These are phyloP conservation scores for Ormyrus rosae DNA, from an alignment of 2,888 invertebrate genomes.

Conservation along the genomic window DNA sequence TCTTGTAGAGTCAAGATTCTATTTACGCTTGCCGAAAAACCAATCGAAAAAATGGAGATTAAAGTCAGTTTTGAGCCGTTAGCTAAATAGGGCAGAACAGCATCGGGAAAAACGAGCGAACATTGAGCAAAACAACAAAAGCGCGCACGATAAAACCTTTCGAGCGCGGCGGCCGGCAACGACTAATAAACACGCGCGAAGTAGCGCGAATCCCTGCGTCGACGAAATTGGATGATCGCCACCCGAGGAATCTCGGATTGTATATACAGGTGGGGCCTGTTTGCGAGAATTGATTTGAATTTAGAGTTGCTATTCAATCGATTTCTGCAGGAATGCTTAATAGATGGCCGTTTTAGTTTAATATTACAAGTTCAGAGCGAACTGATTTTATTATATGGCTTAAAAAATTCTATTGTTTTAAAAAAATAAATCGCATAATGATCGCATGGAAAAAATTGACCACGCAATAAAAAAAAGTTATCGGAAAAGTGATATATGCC, in stretches of 20 bases:
- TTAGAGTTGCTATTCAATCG: background rate
- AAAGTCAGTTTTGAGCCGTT: background rate
- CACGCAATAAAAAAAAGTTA: no score
- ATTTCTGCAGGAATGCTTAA: background rate
- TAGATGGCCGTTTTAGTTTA: no score
- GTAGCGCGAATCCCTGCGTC: conserved; percentile 9
- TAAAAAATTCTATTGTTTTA: no score
- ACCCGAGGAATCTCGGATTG: background rate
- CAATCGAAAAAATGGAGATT: background rate
- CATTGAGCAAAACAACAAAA: conserved; percentile 14
- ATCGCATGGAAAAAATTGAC: no score
- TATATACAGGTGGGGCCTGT: background rate
- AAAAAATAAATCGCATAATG: no score
- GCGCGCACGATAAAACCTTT: conserved; percentile 34
- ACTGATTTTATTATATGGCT: no score
- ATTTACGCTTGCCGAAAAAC: no score
- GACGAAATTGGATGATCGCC: conserved; percentile 21
- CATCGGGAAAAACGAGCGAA: background rate
- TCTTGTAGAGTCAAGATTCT: no score
- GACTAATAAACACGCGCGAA: conserved; percentile 37
- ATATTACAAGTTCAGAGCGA: no score
- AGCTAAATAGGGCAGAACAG: background rate
- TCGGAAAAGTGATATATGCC: no score
- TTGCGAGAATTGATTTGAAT: background rate
- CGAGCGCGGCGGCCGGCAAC: background rate